Conservation (phyloP, 2,888 invertebrate species). For the Dinocampus coccinellae region DNA sequence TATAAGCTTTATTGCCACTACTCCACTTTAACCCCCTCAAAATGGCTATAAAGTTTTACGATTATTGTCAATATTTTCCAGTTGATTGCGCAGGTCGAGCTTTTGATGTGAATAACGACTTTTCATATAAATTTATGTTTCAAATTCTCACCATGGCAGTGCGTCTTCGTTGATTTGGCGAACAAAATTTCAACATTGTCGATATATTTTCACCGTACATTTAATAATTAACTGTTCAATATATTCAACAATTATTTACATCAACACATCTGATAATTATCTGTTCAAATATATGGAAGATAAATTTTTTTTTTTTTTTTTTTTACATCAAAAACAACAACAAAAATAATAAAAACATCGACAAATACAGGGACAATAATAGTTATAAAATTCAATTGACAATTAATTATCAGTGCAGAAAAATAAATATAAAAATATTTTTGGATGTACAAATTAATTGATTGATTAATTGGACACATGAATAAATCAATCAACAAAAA, state of each 20-base stretch:
- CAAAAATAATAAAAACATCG: not conserved
- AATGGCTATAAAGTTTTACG: constrained; percentile 34
- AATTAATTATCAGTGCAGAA: not conserved
- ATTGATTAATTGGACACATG: not conserved
- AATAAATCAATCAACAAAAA: too few species aligned
- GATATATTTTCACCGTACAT: constrained; percentile 4
- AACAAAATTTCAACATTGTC: constrained; percentile 75
- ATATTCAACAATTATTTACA: not conserved
- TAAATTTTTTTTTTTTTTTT: too few species aligned
- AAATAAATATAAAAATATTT: not conserved
- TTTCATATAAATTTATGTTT: constrained; percentile 28
- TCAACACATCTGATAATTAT: not conserved
- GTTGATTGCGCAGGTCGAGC: constrained; percentile 28
- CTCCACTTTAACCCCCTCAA: constrained; percentile 4
- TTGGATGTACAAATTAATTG: too few species aligned
- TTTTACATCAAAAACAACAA: too few species aligned
- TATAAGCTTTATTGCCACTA: constrained; percentile 24
- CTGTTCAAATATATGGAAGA: not conserved
- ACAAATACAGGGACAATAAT: not conserved
- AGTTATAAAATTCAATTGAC: too few species aligned
- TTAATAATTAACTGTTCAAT: not conserved
- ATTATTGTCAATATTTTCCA: constrained; percentile 35
- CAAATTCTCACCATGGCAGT: constrained; percentile 69
- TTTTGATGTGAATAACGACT: constrained; percentile 26
- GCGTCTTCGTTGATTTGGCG: constrained; percentile 73